Conservation (phyloP, 2,797 vertebrate genomes). For the Heterohyrax brucei region DNA sequence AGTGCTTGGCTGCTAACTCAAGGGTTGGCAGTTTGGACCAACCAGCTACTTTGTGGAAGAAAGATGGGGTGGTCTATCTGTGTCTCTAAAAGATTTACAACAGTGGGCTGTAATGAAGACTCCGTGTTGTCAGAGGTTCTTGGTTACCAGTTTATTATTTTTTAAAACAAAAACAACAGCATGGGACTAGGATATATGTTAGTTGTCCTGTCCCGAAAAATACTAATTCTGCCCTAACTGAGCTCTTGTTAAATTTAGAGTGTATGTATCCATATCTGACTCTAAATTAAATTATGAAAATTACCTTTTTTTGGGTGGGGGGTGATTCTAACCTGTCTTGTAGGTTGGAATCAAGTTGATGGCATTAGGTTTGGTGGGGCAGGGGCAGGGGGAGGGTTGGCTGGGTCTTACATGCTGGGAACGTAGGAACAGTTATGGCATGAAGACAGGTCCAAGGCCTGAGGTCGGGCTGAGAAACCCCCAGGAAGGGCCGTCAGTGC, state of each 20-base stretch:
- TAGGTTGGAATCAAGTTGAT: too few relatives aligned
- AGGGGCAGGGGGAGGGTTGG: background rate
- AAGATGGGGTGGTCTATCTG: too few relatives aligned
- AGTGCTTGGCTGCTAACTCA: too few relatives aligned
- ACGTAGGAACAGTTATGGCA: background rate
- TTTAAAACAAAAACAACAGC: background rate
- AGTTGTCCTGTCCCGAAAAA: conserved; percentile 14
- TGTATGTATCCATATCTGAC: background rate
- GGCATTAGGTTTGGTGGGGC: too few relatives aligned
- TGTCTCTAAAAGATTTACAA: too few relatives aligned
- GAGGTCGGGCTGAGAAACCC: background rate
- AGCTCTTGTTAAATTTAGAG: conserved; percentile 21
- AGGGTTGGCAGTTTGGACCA: too few relatives aligned
- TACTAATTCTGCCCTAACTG: conserved; percentile 7
- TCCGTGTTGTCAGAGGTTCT: conserved; percentile 35
- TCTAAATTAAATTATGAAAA: conserved; percentile 64
- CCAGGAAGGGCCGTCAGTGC: background rate
- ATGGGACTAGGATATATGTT: background rate
- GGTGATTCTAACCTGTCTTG: too few relatives aligned
- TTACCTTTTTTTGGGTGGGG: background rate
- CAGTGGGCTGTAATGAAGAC: too few relatives aligned
- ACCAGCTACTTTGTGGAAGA: too few relatives aligned
- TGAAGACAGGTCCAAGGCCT: background rate
- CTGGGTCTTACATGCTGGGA: background rate
- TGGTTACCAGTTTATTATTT: conserved; percentile 64